Percentiles rank a stretch among this genome's conserved stretches.
These are phyloP conservation scores for Coenonympha glycerion DNA, from an alignment of 2,888 invertebrate species.

Conservation along the genomic window DNA sequence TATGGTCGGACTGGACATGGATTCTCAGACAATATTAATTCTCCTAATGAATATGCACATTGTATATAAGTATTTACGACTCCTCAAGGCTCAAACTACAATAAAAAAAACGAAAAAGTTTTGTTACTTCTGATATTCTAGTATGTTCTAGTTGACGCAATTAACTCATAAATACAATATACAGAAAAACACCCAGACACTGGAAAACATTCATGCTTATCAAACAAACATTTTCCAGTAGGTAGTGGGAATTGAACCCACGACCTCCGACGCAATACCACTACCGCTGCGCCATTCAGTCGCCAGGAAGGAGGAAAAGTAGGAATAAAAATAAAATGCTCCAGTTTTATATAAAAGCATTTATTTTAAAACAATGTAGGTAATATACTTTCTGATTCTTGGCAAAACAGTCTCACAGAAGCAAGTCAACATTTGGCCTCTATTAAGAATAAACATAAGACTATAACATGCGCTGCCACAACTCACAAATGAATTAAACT, in stretches of 20 bases:
- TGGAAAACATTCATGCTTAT: no score
- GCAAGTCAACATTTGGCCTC: conserved; percentile 77
- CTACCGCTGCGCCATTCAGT: not conserved
- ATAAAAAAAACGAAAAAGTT: no score
- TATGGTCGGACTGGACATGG: no score
- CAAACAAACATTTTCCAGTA: no score
- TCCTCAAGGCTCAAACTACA: no score
- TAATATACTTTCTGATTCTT: conserved; percentile 77
- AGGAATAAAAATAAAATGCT: conserved; percentile 3
- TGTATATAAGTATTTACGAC: no score
- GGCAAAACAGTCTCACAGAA: conserved; percentile 77
- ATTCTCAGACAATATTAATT: no score
- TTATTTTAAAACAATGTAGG: conserved; percentile 77
- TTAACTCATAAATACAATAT: not conserved
- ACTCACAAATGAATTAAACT: conserved; percentile 70
- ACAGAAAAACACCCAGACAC: no score
- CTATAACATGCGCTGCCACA: conserved; percentile 73
- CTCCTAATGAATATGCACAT: no score
- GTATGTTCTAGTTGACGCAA: no score
- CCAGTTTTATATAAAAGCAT: conserved; percentile 70
- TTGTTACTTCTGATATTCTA: no score
- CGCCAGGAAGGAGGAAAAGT: conserved; percentile 5
- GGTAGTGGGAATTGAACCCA: no score
- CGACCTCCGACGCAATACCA: not conserved
- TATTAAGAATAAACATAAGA: conserved; percentile 73